phyloP scores from a whole-genome alignment of 2,888 invertebrate genomes.

The Luffia ferchaultella region DNA sequence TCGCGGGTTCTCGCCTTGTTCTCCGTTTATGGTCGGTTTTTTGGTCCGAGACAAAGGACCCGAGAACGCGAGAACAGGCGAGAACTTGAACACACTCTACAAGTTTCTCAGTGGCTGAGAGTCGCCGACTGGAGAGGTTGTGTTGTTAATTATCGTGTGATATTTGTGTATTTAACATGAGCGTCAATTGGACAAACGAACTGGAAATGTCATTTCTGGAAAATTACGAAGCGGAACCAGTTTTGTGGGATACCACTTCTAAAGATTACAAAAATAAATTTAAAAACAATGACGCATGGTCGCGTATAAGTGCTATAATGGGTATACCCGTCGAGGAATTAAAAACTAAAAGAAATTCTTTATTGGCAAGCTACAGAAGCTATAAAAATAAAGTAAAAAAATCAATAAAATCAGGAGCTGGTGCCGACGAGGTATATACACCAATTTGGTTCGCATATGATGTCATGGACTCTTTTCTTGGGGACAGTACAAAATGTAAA shows the following conservation, averaged over 20 bases:
- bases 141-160: too few species aligned
- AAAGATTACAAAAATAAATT: too few species aligned
- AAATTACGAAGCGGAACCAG: constrained; percentile 7
- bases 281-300: constrained; percentile 7
- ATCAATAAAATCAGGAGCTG: constrained; percentile 8
- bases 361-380: constrained; percentile 9
- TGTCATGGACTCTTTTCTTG: constrained; percentile 5
- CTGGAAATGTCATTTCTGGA: too few species aligned
- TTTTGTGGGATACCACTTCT: constrained; percentile 7
- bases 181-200: constrained; percentile 11
- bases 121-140: too few species aligned
- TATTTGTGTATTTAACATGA: too few species aligned
- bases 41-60: too few species aligned
- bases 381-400: constrained; percentile 10
- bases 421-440: constrained; percentile 6
- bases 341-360: constrained; percentile 9
- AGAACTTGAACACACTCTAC: too few species aligned
- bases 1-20: too few species aligned
- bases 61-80: too few species aligned
- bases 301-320: constrained; percentile 4
- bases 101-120: too few species aligned
- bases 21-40: too few species aligned
- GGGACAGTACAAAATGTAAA: constrained; percentile 6
- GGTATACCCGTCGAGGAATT: too few species aligned
- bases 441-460: constrained; percentile 8